phyloP scores from a whole-genome alignment of 2,113 vertebrate genomes.

The Strix uralensis region DNA sequence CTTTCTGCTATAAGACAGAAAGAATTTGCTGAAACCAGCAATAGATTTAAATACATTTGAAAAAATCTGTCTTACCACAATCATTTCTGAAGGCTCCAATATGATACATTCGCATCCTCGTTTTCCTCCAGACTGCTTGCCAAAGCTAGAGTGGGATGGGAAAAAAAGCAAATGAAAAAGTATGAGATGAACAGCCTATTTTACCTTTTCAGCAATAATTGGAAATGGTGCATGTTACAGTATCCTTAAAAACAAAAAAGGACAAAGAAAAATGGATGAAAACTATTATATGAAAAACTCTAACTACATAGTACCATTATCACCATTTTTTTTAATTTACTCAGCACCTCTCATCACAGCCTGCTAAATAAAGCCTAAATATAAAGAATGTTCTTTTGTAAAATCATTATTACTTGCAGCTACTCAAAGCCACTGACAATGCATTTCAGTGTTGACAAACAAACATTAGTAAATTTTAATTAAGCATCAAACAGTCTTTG shows the following conservation, averaged over 20 bases:
- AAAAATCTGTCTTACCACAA: conserved; percentile 87
- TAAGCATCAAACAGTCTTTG: not conserved
- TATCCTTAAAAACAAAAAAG: not conserved
- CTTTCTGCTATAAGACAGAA: conserved; percentile 2
- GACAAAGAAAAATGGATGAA: not conserved
- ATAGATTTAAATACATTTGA: conserved; percentile 32
- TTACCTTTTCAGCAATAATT: conserved; percentile 22
- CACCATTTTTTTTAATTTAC: not conserved
- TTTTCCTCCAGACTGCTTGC: conserved; percentile 94
- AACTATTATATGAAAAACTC: not conserved
- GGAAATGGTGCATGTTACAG: not conserved
- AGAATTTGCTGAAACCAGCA: conserved; percentile 45
- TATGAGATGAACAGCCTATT: conserved; percentile 36
- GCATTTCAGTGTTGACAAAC: not conserved
- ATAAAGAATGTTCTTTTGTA: not conserved
- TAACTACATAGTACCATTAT: not conserved
- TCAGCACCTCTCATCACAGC: not conserved
- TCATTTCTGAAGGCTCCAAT: conserved; percentile 97
- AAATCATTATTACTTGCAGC: not conserved
- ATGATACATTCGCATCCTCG: conserved; percentile 96
- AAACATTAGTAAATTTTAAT: not conserved
- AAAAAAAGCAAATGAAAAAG: not conserved
- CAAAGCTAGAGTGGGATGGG: conserved; percentile 82
- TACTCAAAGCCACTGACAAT: not conserved
- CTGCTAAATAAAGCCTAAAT: not conserved